Evolutionary conservation across 2,797 vertebrate species (phyloP).

Genomic region (Sorex maritimensis): DNA sequence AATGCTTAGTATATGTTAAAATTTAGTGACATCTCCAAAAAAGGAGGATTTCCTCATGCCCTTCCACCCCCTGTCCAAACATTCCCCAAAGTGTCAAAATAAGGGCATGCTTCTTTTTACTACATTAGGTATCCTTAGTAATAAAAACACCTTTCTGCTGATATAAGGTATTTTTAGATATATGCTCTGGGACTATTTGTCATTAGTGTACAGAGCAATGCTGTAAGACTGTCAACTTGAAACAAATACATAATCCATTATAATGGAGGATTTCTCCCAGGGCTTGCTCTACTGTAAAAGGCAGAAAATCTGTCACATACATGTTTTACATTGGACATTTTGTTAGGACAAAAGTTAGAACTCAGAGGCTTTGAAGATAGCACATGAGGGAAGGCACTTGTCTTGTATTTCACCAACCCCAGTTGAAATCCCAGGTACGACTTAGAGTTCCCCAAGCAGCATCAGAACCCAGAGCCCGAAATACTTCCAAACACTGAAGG

Average conservation of each 20-base stretch:
- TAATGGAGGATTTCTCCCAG: slow-evolving; percentile 13
- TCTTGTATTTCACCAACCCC: too few species aligned
- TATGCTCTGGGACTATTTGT: neutral
- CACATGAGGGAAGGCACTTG: too few species aligned
- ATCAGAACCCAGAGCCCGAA: too few species aligned
- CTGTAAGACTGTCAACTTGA: neutral
- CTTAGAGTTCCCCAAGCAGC: too few species aligned
- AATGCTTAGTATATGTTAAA: slow-evolving; percentile 19
- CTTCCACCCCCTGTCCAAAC: neutral
- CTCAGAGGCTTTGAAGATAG: neutral
- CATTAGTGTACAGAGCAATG: neutral
- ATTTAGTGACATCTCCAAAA: neutral
- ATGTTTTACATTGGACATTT: neutral
- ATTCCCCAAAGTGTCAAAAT: neutral
- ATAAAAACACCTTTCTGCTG: neutral
- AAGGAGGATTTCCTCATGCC: too few species aligned
- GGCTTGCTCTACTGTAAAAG: neutral
- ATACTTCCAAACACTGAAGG: too few species aligned
- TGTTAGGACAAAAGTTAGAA: neutral
- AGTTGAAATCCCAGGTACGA: too few species aligned
- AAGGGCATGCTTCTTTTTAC: slow-evolving; percentile 22
- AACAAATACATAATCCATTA: neutral
- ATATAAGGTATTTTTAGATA: neutral
- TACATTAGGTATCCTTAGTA: neutral
- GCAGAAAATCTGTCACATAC: neutral